These are phyloP conservation scores for Epirrita christyi DNA, from an alignment of 2,888 invertebrate genomes.

Conservation along the genomic window DNA sequence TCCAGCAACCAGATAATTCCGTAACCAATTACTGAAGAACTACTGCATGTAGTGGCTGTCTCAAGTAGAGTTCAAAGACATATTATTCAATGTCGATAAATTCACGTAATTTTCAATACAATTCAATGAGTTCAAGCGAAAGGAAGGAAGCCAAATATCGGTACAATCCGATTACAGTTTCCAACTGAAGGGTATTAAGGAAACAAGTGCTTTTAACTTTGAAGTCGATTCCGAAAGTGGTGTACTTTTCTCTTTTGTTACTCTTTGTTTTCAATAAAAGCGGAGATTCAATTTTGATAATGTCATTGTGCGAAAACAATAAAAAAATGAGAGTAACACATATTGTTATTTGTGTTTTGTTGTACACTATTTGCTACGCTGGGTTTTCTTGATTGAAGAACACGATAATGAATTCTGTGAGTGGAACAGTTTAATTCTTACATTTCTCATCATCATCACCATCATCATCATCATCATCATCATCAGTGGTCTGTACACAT, in stretches of 20 bases:
- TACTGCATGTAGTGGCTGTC: too few relatives aligned
- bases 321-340: neutral
- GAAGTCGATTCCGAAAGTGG: slow-evolving; percentile 1
- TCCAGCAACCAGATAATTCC: too few relatives aligned
- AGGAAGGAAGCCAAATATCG: slow-evolving; percentile 8
- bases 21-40: too few relatives aligned
- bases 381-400: too few relatives aligned
- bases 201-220: slow-evolving; percentile 15
- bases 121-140: slow-evolving; percentile 1
- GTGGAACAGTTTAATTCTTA: too few relatives aligned
- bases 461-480: too few relatives aligned
- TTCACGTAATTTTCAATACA: neutral
- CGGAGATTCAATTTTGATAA: neutral
- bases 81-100: slow-evolving; percentile 7
- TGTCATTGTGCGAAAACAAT: neutral
- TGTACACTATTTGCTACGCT: too few relatives aligned
- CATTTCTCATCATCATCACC: too few relatives aligned
- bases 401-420: too few relatives aligned
- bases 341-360: neutral
- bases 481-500: too few relatives aligned
- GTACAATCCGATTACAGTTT: slow-evolving; percentile 6
- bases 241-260: neutral
- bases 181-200: slow-evolving; percentile 3
- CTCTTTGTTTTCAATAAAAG: neutral
- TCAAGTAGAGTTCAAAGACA: neutral